Evolutionary conservation across 1,140 invertebrate species (phyloP).

Genomic region (Drosophila erecta): DNA sequence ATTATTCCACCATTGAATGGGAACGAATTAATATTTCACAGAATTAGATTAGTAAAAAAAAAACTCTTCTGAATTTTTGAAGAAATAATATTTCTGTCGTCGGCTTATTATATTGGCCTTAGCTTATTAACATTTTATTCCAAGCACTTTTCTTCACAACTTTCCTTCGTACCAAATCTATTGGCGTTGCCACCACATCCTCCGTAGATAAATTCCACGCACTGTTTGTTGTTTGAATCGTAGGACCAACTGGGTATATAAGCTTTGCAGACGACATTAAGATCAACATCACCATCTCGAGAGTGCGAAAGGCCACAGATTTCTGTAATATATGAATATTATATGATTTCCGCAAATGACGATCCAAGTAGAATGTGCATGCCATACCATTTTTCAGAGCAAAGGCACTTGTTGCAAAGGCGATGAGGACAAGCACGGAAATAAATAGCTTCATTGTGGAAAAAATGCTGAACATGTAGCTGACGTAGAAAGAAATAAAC

Average conservation of each 20-base stretch:
- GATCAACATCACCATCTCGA: slow-evolving; percentile 14
- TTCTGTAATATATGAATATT: slow-evolving; percentile 1
- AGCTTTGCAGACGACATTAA: slow-evolving; percentile 32
- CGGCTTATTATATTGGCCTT: no score
- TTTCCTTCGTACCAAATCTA: slow-evolving; percentile 86
- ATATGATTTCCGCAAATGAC: no score
- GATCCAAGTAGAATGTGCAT: no score
- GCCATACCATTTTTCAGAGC: slow-evolving; percentile 43
- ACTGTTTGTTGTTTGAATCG: slow-evolving; percentile 88
- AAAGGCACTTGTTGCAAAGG: slow-evolving; percentile 12
- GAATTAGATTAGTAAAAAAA: no score
- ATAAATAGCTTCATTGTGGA: slow-evolving; percentile 46
- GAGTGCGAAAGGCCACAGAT: slow-evolving; percentile 44
- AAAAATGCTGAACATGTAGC: slow-evolving; percentile 1
- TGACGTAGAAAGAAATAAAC: background rate
- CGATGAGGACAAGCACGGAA: slow-evolving; percentile 21
- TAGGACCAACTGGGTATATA: slow-evolving; percentile 85
- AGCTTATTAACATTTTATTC: background rate
- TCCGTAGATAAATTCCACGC: slow-evolving; percentile 90
- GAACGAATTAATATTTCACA: no score
- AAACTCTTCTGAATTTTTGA: no score
- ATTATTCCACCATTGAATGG: no score
- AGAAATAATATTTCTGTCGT: no score
- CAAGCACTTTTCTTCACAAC: slow-evolving; percentile 33
- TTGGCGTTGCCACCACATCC: slow-evolving; percentile 95